A percentile compares a stretch with the other conserved stretches of the same genome.
phyloP scores from a whole-genome alignment of 1,140 invertebrate species.

The Laupala kohalensis region DNA sequence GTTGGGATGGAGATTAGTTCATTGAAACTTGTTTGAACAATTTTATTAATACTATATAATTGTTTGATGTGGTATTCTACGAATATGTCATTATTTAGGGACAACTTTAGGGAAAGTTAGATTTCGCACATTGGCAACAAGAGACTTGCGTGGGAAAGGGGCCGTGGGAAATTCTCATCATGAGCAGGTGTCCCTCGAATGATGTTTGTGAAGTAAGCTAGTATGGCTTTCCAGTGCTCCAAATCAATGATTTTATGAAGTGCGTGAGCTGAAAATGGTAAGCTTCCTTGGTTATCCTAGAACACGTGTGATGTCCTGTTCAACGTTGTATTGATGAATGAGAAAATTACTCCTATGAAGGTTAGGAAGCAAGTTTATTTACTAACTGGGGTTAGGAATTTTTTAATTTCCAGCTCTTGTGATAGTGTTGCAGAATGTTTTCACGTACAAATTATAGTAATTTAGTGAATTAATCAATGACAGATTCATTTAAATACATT shows the following conservation, averaged over 20 bases:
- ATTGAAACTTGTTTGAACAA: not conserved
- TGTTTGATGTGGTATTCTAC: too few species aligned
- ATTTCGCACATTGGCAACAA: conserved; percentile 10
- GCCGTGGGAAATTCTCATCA: conserved; percentile 16
- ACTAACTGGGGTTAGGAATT: not conserved
- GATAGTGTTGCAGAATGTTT: too few species aligned
- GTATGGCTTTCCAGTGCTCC: conserved; percentile 11
- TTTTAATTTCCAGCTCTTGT: too few species aligned
- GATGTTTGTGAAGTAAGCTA: conserved; percentile 17
- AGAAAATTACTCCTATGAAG: not conserved
- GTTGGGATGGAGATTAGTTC: not conserved
- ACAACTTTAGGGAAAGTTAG: conserved; percentile 8
- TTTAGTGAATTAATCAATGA: too few species aligned
- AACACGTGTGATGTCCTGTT: not conserved
- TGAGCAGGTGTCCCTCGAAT: conserved; percentile 15
- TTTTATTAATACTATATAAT: too few species aligned
- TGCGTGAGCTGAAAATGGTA: conserved; percentile 5
- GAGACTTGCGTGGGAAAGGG: conserved; percentile 16
- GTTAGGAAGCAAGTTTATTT: not conserved
- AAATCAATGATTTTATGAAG: conserved; percentile 16
- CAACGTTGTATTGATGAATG: not conserved
- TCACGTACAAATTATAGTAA: too few species aligned
- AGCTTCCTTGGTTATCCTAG: not conserved
- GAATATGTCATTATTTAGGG: not conserved
- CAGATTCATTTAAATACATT: too few species aligned